phyloP scores from a whole-genome alignment of 2,888 invertebrate species.

The Oligia latruncula region DNA sequence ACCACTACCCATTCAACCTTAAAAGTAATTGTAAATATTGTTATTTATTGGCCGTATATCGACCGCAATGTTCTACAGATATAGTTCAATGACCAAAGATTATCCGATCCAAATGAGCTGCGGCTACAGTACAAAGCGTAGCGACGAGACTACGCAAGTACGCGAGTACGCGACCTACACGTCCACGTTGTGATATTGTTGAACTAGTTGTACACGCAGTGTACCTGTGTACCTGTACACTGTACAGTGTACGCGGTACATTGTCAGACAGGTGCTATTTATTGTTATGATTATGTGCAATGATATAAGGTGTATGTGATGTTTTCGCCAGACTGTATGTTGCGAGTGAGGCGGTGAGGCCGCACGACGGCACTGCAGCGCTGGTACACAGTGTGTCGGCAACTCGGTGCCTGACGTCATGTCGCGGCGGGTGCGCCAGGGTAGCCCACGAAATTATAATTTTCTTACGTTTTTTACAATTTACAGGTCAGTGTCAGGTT shows the following conservation, averaged over 20 bases:
- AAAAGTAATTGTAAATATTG: slow-evolving; percentile 15
- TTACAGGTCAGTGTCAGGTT: no score
- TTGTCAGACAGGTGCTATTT: slow-evolving; percentile 42
- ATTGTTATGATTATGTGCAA: slow-evolving; percentile 25
- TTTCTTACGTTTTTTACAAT: no score
- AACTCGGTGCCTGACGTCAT: not conserved
- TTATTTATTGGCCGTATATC: slow-evolving; percentile 42
- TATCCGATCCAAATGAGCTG: slow-evolving; percentile 65
- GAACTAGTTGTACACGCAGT: slow-evolving; percentile 22
- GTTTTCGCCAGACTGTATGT: not conserved
- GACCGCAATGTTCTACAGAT: slow-evolving; percentile 17
- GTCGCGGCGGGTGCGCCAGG: not conserved
- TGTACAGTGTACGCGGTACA: not conserved
- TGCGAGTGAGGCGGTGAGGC: not conserved
- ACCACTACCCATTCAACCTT: not conserved
- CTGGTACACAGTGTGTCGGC: no score
- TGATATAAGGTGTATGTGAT: not conserved
- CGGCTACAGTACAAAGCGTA: slow-evolving; percentile 62
- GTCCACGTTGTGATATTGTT: slow-evolving; percentile 51
- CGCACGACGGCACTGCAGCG: not conserved
- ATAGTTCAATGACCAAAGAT: slow-evolving; percentile 67
- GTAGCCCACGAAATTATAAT: not conserved
- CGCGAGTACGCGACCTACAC: not conserved
- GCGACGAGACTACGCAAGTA: not conserved
- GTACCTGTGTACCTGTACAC: not conserved